A percentile compares a stretch with the other conserved stretches of the same genome.
phyloP scores from a whole-genome alignment of 2,888 invertebrate genomes.

The Cepaea hortensis region DNA sequence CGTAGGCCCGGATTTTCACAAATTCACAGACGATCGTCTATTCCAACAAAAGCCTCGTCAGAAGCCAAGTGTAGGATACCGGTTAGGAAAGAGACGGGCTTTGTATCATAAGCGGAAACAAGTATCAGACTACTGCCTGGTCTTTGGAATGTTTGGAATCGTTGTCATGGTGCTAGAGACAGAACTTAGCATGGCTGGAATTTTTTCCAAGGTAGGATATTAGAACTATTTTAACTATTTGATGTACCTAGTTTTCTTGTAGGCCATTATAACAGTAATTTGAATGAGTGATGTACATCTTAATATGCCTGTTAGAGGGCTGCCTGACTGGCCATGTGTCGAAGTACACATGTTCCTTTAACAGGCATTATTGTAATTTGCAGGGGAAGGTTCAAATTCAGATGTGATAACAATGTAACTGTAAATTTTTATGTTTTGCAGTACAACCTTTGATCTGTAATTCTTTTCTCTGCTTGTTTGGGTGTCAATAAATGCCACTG shows the following conservation, averaged over 20 bases:
- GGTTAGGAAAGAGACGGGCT: constrained; percentile 97
- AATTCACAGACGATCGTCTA: constrained; percentile 82
- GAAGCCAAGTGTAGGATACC: constrained; percentile 80
- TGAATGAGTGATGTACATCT: too few relatives aligned
- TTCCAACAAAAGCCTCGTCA: constrained; percentile 59
- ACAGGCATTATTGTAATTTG: too few relatives aligned
- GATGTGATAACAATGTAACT: too few relatives aligned
- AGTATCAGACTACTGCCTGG: constrained; percentile 98
- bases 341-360: too few relatives aligned
- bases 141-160: constrained; percentile 99
- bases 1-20: constrained; percentile 92
- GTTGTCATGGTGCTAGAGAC: constrained; percentile 99
- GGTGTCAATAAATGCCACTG: too few relatives aligned
- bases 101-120: constrained; percentile 98
- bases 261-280: not conserved
- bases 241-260: not conserved
- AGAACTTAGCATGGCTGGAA: constrained; percentile 96
- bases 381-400: too few relatives aligned
- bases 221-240: not conserved
- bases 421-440: too few relatives aligned
- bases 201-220: constrained; percentile 76
- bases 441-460: too few relatives aligned
- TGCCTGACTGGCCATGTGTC: too few relatives aligned
- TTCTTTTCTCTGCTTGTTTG: too few relatives aligned
- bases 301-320: too few relatives aligned